These are phyloP conservation scores for Thripadectes ignobilis DNA, from an alignment of 2,797 vertebrate genomes.

Conservation along the genomic window DNA sequence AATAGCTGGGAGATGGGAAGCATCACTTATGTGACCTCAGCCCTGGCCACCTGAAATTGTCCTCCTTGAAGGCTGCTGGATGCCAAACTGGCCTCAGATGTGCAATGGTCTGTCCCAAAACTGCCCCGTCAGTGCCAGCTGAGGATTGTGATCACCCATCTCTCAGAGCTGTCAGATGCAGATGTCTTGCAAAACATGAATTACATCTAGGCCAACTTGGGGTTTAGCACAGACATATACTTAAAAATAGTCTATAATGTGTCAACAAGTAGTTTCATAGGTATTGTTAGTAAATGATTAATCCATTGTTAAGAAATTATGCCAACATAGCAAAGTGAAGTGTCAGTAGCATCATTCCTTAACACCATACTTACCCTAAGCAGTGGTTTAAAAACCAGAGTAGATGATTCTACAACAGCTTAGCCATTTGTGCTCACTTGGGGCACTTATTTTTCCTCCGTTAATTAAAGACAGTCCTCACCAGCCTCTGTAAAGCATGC, in stretches of 20 bases:
- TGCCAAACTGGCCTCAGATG: background rate
- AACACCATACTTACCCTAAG: background rate
- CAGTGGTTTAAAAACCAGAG: background rate
- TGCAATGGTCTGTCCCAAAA: background rate
- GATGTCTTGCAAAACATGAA: rapidly evolving
- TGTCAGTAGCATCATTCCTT: rapidly evolving
- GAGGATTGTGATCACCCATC: background rate
- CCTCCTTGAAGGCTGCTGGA: background rate
- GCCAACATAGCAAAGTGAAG: background rate
- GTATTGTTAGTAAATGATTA: background rate
- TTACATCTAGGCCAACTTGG: background rate
- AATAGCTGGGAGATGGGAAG: background rate
- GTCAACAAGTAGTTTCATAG: background rate
- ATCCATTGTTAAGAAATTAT: background rate
- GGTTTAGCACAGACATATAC: background rate
- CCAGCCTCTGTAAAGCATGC: background rate
- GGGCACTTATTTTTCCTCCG: background rate
- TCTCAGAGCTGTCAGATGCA: background rate
- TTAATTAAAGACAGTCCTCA: background rate
- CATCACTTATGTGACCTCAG: background rate
- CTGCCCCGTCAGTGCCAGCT: rapidly evolving
- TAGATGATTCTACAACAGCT: background rate
- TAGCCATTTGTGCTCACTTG: background rate
- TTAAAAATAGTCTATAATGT: background rate
- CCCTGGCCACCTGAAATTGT: background rate